phyloP scores from a whole-genome alignment of 1,140 invertebrate genomes.

The Argopecten irradians region DNA sequence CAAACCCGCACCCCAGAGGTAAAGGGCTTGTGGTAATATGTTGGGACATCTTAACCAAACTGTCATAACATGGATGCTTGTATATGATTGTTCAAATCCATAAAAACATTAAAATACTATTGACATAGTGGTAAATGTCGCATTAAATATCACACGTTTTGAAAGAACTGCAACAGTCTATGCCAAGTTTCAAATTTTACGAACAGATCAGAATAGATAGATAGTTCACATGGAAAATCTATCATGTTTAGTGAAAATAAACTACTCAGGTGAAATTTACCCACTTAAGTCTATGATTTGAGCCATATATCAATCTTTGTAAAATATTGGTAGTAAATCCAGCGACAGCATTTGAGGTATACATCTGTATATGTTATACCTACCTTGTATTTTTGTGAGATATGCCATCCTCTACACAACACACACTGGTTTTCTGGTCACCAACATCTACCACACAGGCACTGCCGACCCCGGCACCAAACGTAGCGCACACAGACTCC shows the following conservation, averaged over 20 bases:
- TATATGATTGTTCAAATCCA: too few species aligned
- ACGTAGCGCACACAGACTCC: constrained; percentile 95
- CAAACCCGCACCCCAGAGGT: too few species aligned
- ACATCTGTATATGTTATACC: neutral
- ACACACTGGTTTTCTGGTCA: constrained; percentile 95
- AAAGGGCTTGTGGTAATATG: too few species aligned
- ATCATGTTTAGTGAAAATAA: neutral
- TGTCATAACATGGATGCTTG: too few species aligned
- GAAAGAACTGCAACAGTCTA: too few species aligned
- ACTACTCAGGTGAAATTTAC: neutral
- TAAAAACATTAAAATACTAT: too few species aligned
- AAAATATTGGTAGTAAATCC: neutral
- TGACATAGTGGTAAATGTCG: too few species aligned
- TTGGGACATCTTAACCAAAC: too few species aligned
- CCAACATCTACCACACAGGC: constrained; percentile 97
- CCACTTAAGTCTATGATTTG: neutral
- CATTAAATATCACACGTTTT: too few species aligned
- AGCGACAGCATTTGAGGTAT: neutral
- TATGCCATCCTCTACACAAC: constrained; percentile 97
- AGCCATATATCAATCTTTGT: neutral
- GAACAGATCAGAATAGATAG: too few species aligned
- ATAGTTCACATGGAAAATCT: neutral
- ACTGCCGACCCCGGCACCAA: constrained; percentile 92
- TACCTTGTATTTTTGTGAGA: constrained; percentile 90
- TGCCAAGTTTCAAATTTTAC: too few species aligned